Conservation (phyloP, 2,888 invertebrate genomes). For the Liposcelis brunnea region DNA sequence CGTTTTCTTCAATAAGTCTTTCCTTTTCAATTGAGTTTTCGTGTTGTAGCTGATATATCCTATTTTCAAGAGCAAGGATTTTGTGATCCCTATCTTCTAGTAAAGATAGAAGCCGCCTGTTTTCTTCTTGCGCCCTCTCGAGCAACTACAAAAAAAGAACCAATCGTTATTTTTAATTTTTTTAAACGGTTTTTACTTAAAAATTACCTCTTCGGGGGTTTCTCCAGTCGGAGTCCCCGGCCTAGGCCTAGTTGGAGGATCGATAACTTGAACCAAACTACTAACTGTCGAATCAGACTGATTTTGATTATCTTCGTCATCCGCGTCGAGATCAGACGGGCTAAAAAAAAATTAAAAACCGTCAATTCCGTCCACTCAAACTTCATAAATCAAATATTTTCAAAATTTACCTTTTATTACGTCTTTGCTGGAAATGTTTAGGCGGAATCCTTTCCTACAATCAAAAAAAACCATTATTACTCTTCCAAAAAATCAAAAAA, state of each 20-base stretch:
- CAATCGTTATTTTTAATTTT: neutral
- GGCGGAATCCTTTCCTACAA: conserved; percentile 22
- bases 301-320: conserved; percentile 39
- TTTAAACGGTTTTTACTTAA: conserved; percentile 2
- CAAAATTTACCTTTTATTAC: conserved; percentile 29
- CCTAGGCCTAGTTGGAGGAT: conserved; percentile 16
- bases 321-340: conserved; percentile 40
- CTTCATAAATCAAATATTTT: neutral
- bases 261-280: conserved; percentile 15
- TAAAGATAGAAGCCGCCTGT: conserved; percentile 24
- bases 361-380: no score
- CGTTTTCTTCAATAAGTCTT: conserved; percentile 25
- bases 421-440: conserved; percentile 26
- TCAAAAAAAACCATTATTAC: conserved; percentile 17
- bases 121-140: conserved; percentile 27
- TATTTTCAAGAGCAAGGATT: conserved; percentile 25
- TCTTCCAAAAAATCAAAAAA: conserved; percentile 12
- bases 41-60: conserved; percentile 23
- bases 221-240: conserved; percentile 27
- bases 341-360: conserved; percentile 23
- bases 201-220: conserved; percentile 25
- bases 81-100: conserved; percentile 27
- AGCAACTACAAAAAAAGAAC: conserved; percentile 21
- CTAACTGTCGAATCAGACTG: conserved; percentile 26
- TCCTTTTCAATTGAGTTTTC: conserved; percentile 24